phyloP scores from a whole-genome alignment of 37 sponge, comb jelly and placozoan species.

The Bolinopsis microptera region DNA sequence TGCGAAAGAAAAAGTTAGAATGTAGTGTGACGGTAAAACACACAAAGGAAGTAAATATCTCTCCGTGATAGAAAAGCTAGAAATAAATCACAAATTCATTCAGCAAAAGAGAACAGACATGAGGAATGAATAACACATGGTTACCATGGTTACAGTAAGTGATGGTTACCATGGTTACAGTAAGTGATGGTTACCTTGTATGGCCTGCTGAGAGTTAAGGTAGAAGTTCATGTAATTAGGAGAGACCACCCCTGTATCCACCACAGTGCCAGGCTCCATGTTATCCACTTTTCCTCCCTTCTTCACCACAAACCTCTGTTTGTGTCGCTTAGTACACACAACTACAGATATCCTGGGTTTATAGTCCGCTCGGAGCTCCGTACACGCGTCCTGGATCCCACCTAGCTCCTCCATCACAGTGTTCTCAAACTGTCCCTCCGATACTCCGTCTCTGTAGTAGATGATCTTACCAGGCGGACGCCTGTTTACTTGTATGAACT shows the following conservation, averaged over 20 bases:
- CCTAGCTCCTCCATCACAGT: constrained; percentile 12
- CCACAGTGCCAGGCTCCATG: constrained; percentile 56
- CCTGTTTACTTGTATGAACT: neutral
- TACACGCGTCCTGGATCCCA: constrained; percentile 14
- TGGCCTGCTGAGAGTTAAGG: constrained; percentile 42
- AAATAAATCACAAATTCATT: no score
- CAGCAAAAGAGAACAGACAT: no score
- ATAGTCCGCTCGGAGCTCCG: neutral
- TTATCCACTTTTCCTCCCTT: neutral
- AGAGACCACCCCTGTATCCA: constrained; percentile 12
- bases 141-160: no score
- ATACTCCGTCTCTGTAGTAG: constrained; percentile 53
- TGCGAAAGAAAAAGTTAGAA: no score
- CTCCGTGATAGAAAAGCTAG: no score
- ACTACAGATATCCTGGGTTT: constrained; percentile 42
- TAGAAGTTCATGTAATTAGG: constrained; percentile 37
- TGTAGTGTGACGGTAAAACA: no score
- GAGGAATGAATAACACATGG: no score
- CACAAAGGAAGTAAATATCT: no score
- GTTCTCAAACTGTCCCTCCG: constrained; percentile 59
- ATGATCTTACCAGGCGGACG: neutral
- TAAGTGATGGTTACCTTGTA: no score
- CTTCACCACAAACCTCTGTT: neutral
- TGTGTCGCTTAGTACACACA: constrained; percentile 26
- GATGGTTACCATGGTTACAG: no score